Percentiles rank a stretch among this genome's conserved stretches.
Conservation (phyloP, 2,797 vertebrate species). For the Cirrhinus molitorella region DNA sequence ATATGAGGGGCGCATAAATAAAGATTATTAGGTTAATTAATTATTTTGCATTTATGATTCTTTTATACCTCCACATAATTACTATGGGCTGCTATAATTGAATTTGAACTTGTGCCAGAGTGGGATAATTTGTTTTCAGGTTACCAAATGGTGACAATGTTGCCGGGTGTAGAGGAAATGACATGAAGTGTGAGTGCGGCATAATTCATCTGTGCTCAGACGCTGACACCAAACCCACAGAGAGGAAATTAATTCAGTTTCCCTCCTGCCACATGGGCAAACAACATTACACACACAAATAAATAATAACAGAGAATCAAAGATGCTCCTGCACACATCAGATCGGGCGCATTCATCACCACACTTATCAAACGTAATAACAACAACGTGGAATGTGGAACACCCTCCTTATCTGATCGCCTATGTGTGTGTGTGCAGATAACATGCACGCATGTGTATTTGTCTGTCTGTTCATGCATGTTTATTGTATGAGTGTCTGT, state of each 20-base stretch:
- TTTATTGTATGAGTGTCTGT: constrained; percentile 29
- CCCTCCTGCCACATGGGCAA: constrained; percentile 71
- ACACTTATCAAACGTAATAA: constrained; percentile 72
- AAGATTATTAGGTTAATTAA: constrained; percentile 97
- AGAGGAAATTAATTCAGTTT: constrained; percentile 83
- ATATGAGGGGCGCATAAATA: constrained; percentile 89
- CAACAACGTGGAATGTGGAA: constrained; percentile 67
- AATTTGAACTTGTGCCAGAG: constrained; percentile 94
- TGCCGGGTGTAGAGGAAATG: constrained; percentile 92
- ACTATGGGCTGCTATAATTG: constrained; percentile 94
- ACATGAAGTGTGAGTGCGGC: constrained; percentile 79
- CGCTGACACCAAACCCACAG: constrained; percentile 77
- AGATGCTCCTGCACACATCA: constrained; percentile 62
- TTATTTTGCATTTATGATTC: constrained; percentile 98
- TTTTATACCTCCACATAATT: constrained; percentile 96
- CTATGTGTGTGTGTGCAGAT: constrained; percentile 48
- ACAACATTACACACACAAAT: constrained; percentile 78
- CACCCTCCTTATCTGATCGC: constrained; percentile 74
- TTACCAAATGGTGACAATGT: constrained; percentile 94
- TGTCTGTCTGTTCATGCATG: constrained; percentile 57
- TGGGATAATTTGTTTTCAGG: constrained; percentile 98
- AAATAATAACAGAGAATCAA: constrained; percentile 75
- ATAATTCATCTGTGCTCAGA: constrained; percentile 81
- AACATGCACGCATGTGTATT: neutral
- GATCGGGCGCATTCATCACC: constrained; percentile 67